Base-by-base conservation (phyloP, 2,797 vertebrate species). In the Hoplostethus mediterraneus region DNA sequence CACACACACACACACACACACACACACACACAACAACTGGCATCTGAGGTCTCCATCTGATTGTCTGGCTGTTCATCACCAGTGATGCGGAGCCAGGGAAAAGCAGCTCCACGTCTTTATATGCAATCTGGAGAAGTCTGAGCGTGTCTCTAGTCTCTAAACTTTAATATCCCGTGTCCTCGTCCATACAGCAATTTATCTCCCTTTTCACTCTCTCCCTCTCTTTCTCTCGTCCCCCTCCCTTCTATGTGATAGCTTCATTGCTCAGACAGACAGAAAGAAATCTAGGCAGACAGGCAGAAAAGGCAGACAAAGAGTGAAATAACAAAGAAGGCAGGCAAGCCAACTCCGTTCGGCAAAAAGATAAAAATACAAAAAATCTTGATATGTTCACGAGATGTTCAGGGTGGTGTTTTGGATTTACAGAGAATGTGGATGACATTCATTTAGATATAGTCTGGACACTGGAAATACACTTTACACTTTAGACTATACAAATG, bases 1-100 rank as follows among this genome's bases (percentile, higher is more conserved):
- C 38, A 52, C 53, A 58, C 63, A 67, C 60, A 56, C 71, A 67
- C 73, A 69, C 67, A 75, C 79, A 83, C 40, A 45, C 58, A 47
- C 54, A 31, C 49, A 33, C 38, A 52, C 53, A 58, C 63, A n/a
- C n/a, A n/a, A 67, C 60, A 56, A 44, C 25, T 31, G 60, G 25
- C 60, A 30, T 31, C 44, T 11, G 8, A 48, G 6, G 16, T n/a
- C 59, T 25, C 42, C 59, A 16, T n/a, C 60, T 30, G 60, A 44
- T 48, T 49, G 44, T 44, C 60, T 48, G 13, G 44, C 28, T 45
- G 44, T 49, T 28, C 30, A n/a, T 62, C 44, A 31, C 28, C 11
- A 6, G 58, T 45, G 30, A 55, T 11, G 16, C 54, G 25, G 30
- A 71, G 69, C 53, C 31, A 25, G 21, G 40, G n/a, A n/a, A 45